Percentiles rank a stretch among this genome's conserved stretches.
These are phyloP conservation scores for Varanus komodoensis DNA, from an alignment of 2,113 vertebrate genomes.

Conservation along the genomic window DNA sequence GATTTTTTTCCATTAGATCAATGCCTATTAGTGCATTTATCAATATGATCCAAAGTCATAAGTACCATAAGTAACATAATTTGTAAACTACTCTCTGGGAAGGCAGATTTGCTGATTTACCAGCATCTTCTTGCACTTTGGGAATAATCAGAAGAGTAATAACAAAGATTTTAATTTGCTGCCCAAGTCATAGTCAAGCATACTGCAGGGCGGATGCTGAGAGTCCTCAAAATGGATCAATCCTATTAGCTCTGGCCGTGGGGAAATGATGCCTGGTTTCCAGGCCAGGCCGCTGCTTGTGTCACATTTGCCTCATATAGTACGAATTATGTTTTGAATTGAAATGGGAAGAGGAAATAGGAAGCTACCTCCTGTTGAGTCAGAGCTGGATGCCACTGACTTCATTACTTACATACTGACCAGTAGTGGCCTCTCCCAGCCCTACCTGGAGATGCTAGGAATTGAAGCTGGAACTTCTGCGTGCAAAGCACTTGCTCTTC, in stretches of 20 bases:
- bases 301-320: conserved; percentile 16
- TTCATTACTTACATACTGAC: not conserved
- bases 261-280: not conserved
- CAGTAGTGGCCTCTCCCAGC: not conserved
- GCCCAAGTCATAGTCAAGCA: not conserved
- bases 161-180: not conserved
- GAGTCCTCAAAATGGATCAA: not conserved
- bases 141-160: not conserved
- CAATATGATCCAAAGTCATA: conserved; percentile 64
- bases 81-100: conserved; percentile 17
- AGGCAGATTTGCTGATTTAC: not conserved
- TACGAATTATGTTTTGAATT: not conserved
- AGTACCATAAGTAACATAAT: conserved; percentile 36
- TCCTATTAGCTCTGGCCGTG: accelerated
- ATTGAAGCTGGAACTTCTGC: not conserved
- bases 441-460: not conserved
- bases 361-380: not conserved
- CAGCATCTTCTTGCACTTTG: not conserved
- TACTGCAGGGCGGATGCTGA: not conserved
- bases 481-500: not conserved
- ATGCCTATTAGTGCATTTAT: conserved; percentile 54
- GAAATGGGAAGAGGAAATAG: not conserved
- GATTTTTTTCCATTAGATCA: conserved; percentile 58
- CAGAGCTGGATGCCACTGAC: not conserved
- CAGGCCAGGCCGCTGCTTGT: not conserved